phyloP scores from a whole-genome alignment of 1,140 invertebrate species.

The Bombyx mandarina region DNA sequence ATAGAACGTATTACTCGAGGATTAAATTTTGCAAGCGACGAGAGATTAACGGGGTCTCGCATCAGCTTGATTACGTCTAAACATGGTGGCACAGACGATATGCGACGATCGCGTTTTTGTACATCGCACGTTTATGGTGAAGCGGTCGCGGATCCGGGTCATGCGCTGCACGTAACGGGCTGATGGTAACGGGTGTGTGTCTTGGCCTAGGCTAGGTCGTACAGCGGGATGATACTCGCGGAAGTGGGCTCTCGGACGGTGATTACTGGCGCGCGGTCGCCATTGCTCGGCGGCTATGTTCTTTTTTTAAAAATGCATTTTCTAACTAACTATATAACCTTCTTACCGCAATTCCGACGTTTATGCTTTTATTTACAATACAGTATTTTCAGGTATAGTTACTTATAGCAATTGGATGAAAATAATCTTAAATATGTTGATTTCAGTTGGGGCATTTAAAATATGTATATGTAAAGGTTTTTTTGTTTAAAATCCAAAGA shows the following conservation, averaged over 20 bases:
- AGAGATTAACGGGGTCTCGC: too few species aligned
- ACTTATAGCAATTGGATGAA: too few species aligned
- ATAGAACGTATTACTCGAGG: too few species aligned
- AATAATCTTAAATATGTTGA: too few species aligned
- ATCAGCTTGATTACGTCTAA: conserved; percentile 3
- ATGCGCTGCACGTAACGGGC: conserved; percentile 62
- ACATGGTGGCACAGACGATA: conserved; percentile 33
- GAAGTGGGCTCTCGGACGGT: conserved; percentile 41
- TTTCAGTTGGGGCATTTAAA: too few species aligned
- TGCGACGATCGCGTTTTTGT: conserved; percentile 35
- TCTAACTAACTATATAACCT: too few species aligned
- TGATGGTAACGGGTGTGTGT: conserved; percentile 46
- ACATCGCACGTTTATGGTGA: conserved; percentile 23
- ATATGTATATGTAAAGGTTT: too few species aligned
- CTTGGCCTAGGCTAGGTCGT: conserved; percentile 46
- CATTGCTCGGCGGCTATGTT: background rate
- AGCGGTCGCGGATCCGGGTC: conserved; percentile 53
- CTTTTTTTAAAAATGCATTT: background rate
- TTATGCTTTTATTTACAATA: too few species aligned
- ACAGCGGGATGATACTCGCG: conserved; percentile 61
- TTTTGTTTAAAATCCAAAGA: too few species aligned
- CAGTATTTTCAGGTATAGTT: too few species aligned
- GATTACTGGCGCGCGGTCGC: conserved; percentile 22
- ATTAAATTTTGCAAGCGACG: too few species aligned
- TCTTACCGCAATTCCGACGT: too few species aligned